Percentiles rank a stretch among this genome's conserved stretches.
Conservation (phyloP, 2,888 invertebrate species). For the Xestoiulus laeticollis region DNA sequence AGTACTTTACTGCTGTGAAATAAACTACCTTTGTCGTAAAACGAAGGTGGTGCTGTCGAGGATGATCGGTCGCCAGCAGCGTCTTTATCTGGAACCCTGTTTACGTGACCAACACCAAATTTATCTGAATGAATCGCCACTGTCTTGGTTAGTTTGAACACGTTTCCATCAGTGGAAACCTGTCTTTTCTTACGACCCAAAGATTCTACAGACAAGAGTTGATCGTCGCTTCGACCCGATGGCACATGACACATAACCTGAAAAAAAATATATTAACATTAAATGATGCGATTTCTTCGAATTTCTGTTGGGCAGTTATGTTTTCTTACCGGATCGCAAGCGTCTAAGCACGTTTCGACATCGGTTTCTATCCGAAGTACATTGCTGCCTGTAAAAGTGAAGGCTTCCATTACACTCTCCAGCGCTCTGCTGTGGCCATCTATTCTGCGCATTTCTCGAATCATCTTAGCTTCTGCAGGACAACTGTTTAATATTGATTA, state of each 20-base stretch:
- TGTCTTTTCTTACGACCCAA: slow-evolving; percentile 56
- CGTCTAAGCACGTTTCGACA: slow-evolving; percentile 59
- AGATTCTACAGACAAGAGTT: slow-evolving; percentile 58
- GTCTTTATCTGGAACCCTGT: slow-evolving; percentile 52
- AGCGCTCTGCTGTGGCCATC: slow-evolving; percentile 58
- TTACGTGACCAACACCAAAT: slow-evolving; percentile 52
- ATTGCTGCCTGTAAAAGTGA: slow-evolving; percentile 59
- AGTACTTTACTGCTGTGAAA: not conserved
- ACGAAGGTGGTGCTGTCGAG: slow-evolving; percentile 48
- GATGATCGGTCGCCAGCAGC: slow-evolving; percentile 19
- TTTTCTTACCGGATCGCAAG: slow-evolving; percentile 58
- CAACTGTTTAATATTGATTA: slow-evolving; percentile 56
- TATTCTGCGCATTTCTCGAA: slow-evolving; percentile 59
- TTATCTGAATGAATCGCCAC: slow-evolving; percentile 56
- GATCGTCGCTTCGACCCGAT: slow-evolving; percentile 58
- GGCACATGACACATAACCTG: slow-evolving; percentile 59
- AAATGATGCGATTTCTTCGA: not conserved
- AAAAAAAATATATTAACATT: not conserved
- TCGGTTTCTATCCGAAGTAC: slow-evolving; percentile 58
- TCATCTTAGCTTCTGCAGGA: slow-evolving; percentile 59
- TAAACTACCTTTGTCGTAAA: not conserved
- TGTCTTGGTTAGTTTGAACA: slow-evolving; percentile 55
- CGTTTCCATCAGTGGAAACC: not conserved
- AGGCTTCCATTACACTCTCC: slow-evolving; percentile 59
- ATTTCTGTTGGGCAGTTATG: not conserved